Conservation (phyloP, 2,888 invertebrate species). For the Prosopocoilus inquinatus region DNA sequence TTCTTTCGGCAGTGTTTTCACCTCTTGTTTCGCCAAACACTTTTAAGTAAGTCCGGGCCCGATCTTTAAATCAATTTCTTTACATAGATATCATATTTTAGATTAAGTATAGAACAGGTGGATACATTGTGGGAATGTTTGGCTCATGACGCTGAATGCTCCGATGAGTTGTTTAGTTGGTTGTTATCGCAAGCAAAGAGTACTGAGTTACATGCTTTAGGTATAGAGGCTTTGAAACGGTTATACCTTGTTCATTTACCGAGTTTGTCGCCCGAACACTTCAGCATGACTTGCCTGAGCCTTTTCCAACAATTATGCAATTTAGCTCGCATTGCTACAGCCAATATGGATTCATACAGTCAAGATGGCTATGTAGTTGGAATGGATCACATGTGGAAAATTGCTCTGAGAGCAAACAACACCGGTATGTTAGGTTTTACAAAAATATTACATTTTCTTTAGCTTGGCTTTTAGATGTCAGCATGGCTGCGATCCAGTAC, state of each 20-base stretch:
- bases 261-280: slow-evolving; percentile 81
- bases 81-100: slow-evolving; percentile 41
- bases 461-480: slow-evolving; percentile 64
- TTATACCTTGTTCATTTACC: slow-evolving; percentile 88
- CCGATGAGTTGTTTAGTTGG: slow-evolving; percentile 93
- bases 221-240: slow-evolving; percentile 82
- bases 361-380: slow-evolving; percentile 66
- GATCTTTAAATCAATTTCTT: neutral
- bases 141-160: slow-evolving; percentile 79
- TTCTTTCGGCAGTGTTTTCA: slow-evolving; percentile 89
- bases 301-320: slow-evolving; percentile 90
- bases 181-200: slow-evolving; percentile 87
- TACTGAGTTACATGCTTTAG: slow-evolving; percentile 88
- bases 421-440: slow-evolving; percentile 56
- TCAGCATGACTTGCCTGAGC: slow-evolving; percentile 88
- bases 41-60: slow-evolving; percentile 62
- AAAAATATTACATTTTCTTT: neutral
- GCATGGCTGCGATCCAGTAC: slow-evolving; percentile 92
- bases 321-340: slow-evolving; percentile 78
- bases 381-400: slow-evolving; percentile 94
- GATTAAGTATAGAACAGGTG: slow-evolving; percentile 82
- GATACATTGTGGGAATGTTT: slow-evolving; percentile 91
- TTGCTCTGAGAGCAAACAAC: slow-evolving; percentile 84
- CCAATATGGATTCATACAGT: slow-evolving; percentile 57
- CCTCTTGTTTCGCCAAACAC: slow-evolving; percentile 85